Conservation (phyloP, 2,888 invertebrate genomes). For the Xestobium rufovillosum region DNA sequence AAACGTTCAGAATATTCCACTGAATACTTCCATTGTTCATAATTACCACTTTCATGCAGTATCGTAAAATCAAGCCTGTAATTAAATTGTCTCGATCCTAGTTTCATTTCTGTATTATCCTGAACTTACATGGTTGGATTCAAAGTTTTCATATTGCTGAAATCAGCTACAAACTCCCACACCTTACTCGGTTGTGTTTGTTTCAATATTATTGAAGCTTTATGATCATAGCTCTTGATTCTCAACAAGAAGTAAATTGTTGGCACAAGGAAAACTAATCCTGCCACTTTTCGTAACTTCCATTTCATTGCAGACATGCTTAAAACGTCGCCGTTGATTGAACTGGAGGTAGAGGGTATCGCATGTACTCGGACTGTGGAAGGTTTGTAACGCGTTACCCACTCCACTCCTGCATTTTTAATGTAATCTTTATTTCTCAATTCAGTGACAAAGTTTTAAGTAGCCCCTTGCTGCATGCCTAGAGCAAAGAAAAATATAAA, state of each 20-base stretch:
- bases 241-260: constrained; percentile 33
- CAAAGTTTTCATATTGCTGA: constrained; percentile 61
- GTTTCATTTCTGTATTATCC: too few relatives aligned
- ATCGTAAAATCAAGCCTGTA: constrained; percentile 55
- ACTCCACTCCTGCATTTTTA: too few relatives aligned
- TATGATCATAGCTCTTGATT: constrained; percentile 39
- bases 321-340: too few relatives aligned
- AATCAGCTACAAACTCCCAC: constrained; percentile 71
- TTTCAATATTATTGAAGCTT: constrained; percentile 46
- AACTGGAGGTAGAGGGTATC: too few relatives aligned
- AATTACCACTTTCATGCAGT: constrained; percentile 56
- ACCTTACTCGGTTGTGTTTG: constrained; percentile 52
- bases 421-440: too few relatives aligned
- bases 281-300: constrained; percentile 31
- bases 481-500: too few relatives aligned
- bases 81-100: constrained; percentile 22
- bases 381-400: too few relatives aligned
- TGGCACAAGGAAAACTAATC: constrained; percentile 25
- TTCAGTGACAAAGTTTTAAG: too few relatives aligned
- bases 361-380: too few relatives aligned
- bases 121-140: constrained; percentile 65
- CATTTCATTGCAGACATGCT: constrained; percentile 35
- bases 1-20: constrained; percentile 57
- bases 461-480: too few relatives aligned
- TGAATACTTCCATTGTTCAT: constrained; percentile 62